Evolutionary conservation across 2,113 vertebrate species (phyloP), one percentile per base, ranked within the genome.

Genomic region (Brachyhypopomus occidentalis): DNA sequence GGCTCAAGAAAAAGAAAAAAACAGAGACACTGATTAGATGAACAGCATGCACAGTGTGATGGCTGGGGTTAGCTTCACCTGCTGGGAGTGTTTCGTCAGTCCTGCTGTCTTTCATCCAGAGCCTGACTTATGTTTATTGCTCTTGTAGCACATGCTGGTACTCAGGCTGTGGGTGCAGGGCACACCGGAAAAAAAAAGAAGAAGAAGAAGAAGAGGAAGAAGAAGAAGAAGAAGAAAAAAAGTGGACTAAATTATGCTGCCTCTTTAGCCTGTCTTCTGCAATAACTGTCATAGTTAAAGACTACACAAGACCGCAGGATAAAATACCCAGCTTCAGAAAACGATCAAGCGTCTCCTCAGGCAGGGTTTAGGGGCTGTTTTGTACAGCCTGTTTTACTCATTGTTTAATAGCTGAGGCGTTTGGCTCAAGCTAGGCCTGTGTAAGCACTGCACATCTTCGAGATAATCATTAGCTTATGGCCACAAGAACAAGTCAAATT

Each of bases 391-490:
- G 64, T 36, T 25, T 27, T 52, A 17, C 36, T 75, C n/a, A 48
- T 52, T 70, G 16, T 75, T 79, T 78, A 79, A 75, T 75, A 27
- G 45, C 52, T 17, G 9, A 41, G 17, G 45, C 25, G 79, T 60
- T 67, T 75, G 79, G 60, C 64, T 55, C 17, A 45, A 75, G 62
- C n/a, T 30, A n/a, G 78, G 70, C 58, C 60, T 9, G 8, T 48
- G 64, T 38, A 30, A 69, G 64, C 9, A 7, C 30, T 69, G 64
- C 34, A 74, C 56, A 80, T 66, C 63, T 71, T 48, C 74, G 52
- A 69, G 62, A 62, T 60, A 75, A 83, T 83, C n/a, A 59, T 70
- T 62, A 62, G n/a, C 77, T 63, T 34, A 79, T 79, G 82, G 77
- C 76, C 52, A 20, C 27, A 22, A 27, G 30, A 67, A 41, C n/a